Conservation (phyloP, 2,797 vertebrate genomes). For the Halcyon chelicuti region DNA sequence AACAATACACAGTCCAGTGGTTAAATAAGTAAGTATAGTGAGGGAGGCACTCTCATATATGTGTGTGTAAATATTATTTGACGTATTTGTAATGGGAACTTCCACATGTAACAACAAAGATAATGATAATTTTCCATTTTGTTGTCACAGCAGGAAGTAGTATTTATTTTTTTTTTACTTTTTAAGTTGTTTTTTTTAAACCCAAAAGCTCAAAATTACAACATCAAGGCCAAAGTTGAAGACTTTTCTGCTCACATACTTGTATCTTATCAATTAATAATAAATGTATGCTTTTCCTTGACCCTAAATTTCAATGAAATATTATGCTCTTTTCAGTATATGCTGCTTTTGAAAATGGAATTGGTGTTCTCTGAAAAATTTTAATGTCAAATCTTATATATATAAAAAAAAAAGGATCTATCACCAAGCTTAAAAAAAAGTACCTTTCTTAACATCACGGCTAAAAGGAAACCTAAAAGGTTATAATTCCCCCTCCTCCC, state of each 20-base stretch:
- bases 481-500: background rate
- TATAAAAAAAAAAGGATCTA: background rate
- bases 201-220: background rate
- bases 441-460: background rate
- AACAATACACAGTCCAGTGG: background rate
- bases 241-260: background rate
- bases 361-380: background rate
- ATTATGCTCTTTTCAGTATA: background rate
- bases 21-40: no score
- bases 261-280: background rate
- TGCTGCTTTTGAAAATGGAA: background rate
- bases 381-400: background rate
- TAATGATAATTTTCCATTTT: background rate
- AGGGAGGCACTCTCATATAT: background rate
- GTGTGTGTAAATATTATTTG: background rate
- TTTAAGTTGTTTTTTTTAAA: background rate
- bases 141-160: background rate
- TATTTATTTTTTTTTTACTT: background rate
- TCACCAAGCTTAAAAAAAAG: background rate
- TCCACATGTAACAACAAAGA: background rate
- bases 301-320: background rate
- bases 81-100: background rate
- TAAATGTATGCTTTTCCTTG: background rate
- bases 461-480: background rate
- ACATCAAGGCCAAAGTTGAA: background rate